Evolutionary conservation across 1,140 invertebrate genomes (phyloP).

Genomic region (Cyrtorhinus lividipennis): DNA sequence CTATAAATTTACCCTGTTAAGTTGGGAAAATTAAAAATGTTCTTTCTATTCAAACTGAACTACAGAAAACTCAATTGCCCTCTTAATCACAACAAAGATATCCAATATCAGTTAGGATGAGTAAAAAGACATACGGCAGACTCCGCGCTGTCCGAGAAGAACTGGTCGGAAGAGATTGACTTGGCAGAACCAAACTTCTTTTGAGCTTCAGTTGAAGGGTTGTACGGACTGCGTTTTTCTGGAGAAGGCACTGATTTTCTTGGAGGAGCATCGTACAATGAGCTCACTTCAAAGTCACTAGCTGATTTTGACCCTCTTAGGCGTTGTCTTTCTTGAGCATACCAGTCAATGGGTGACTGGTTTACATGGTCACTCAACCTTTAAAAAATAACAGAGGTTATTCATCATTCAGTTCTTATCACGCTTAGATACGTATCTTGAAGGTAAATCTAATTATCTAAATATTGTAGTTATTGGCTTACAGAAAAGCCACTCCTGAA

Average conservation of each 20-base stretch:
- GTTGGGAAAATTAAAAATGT: too few relatives aligned
- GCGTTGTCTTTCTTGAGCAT: too few relatives aligned
- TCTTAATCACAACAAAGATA: too few relatives aligned
- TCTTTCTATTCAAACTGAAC: too few relatives aligned
- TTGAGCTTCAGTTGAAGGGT: constrained; percentile 50
- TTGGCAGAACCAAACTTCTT: constrained; percentile 94
- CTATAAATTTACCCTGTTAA: too few relatives aligned
- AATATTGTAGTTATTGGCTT: too few relatives aligned
- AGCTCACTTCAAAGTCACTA: constrained; percentile 6
- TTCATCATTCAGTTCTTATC: neutral
- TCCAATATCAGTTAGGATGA: too few relatives aligned
- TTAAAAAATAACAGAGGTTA: neutral
- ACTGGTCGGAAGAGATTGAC: constrained; percentile 94
- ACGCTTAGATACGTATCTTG: neutral
- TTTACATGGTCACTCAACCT: neutral
- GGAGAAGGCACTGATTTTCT: neutral
- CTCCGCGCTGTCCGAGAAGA: constrained; percentile 49
- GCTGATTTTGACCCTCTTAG: neutral
- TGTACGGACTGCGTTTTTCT: neutral
- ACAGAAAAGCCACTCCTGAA: neutral
- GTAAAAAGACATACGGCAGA: neutral
- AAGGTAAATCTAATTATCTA: neutral
- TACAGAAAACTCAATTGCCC: too few relatives aligned
- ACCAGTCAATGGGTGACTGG: too few relatives aligned
- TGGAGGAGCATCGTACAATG: neutral